Percentiles rank a stretch among this genome's conserved stretches.
phyloP scores from a whole-genome alignment of 2,888 invertebrate genomes.

The Drosophila merina region DNA sequence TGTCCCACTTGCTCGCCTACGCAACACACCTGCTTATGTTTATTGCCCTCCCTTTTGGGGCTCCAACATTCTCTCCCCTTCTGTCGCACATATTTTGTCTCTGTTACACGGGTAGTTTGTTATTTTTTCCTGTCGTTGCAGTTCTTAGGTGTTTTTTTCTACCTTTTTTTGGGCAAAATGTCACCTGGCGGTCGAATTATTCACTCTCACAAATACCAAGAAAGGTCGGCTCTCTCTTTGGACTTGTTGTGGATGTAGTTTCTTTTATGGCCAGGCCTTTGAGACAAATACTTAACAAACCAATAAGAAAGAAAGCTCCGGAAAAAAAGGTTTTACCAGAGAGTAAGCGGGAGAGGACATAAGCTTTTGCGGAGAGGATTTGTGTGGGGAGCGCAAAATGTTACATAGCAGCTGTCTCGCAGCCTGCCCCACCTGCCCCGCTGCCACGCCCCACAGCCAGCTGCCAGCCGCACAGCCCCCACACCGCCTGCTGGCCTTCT shows the following conservation, averaged over 20 bases:
- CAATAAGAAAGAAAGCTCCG: slow-evolving; percentile 46
- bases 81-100: slow-evolving; percentile 12
- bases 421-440: slow-evolving; percentile 41
- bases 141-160: slow-evolving; percentile 58
- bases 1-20: slow-evolving; percentile 40
- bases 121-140: slow-evolving; percentile 53
- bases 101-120: slow-evolving; percentile 46
- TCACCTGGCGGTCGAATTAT: slow-evolving; percentile 62
- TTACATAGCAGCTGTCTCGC: slow-evolving; percentile 47
- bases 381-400: slow-evolving; percentile 30
- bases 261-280: slow-evolving; percentile 15
- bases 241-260: slow-evolving; percentile 21
- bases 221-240: slow-evolving; percentile 32
- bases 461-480: neutral
- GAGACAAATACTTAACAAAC: slow-evolving; percentile 40
- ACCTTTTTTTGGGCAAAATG: slow-evolving; percentile 52
- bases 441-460: slow-evolving; percentile 20
- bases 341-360: slow-evolving; percentile 25
- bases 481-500: neutral
- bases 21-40: slow-evolving; percentile 36
- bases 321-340: slow-evolving; percentile 24
- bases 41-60: slow-evolving; percentile 14
- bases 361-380: slow-evolving; percentile 41
- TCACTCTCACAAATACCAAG: slow-evolving; percentile 38
- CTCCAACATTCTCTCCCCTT: slow-evolving; percentile 13